A percentile compares a stretch with the other conserved stretches of the same genome.
Conservation (phyloP, 1,140 invertebrate genomes). For the Drosophila arizonae region DNA sequence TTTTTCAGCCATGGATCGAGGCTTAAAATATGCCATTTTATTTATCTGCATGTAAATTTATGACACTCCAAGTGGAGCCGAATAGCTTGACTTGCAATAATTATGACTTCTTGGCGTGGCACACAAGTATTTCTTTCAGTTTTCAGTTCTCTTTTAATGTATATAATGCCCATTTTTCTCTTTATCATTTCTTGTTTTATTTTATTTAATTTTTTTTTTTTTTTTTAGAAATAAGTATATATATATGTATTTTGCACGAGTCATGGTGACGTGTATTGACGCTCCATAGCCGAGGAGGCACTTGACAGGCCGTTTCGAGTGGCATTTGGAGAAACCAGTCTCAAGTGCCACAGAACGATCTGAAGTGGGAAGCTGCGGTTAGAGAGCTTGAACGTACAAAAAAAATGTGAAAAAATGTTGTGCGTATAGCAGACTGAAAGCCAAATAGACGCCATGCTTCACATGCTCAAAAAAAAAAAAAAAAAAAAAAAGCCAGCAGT, state of each 20-base stretch:
- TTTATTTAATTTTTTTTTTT: too few relatives aligned
- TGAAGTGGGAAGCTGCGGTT: conserved; percentile 57
- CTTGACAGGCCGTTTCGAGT: conserved; percentile 74
- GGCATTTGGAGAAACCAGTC: conserved; percentile 79
- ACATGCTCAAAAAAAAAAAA: conserved; percentile 33
- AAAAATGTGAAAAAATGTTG: conserved; percentile 6
- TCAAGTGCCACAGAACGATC: conserved; percentile 71
- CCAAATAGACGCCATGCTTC: conserved; percentile 59
- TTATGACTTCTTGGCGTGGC: conserved; percentile 74
- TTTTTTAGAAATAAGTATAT: conserved; percentile 24
- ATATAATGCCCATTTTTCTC: conserved; percentile 22
- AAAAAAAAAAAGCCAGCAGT: conserved; percentile 1
- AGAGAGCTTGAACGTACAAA: conserved; percentile 6
- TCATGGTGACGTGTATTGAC: conserved; percentile 71
- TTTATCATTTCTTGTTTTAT: conserved; percentile 25
- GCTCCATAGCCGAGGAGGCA: conserved; percentile 57
- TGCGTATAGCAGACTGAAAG: conserved; percentile 30
- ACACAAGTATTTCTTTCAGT: conserved; percentile 39
- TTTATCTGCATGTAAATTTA: conserved; percentile 45
- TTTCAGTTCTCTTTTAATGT: conserved; percentile 1
- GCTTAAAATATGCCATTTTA: conserved; percentile 17
- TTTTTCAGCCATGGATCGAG: conserved; percentile 2
- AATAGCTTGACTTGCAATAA: conserved; percentile 76
- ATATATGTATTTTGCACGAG: conserved; percentile 63
- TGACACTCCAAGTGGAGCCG: conserved; percentile 37